phyloP scores from a whole-genome alignment of 1,140 invertebrate species.

The Heterodera carotae region DNA sequence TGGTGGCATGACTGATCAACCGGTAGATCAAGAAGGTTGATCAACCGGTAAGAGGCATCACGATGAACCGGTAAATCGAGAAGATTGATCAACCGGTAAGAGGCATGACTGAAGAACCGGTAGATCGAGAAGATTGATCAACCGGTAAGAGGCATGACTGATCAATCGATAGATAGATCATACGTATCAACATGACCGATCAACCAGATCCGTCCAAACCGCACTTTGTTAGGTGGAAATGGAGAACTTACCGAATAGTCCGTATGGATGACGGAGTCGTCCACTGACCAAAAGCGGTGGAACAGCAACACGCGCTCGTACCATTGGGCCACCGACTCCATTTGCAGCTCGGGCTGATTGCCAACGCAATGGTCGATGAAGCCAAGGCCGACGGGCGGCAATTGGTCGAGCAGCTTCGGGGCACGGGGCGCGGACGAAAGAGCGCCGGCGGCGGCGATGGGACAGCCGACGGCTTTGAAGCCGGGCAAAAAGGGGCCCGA shows the following conservation, averaged over 20 bases:
- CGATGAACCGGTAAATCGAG: too few relatives aligned
- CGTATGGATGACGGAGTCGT: constrained; percentile 92
- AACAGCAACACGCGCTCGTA: constrained; percentile 90
- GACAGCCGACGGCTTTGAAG: constrained; percentile 69
- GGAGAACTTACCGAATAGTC: constrained; percentile 76
- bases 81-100: too few relatives aligned
- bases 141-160: too few relatives aligned
- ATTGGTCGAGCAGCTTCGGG: constrained; percentile 52
- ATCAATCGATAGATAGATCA: too few relatives aligned
- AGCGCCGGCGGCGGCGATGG: neutral
- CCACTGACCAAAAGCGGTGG: constrained; percentile 98
- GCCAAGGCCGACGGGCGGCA: constrained; percentile 76
- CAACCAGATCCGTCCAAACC: too few relatives aligned
- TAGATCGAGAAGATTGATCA: too few relatives aligned
- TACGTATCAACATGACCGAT: too few relatives aligned
- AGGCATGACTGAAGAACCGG: too few relatives aligned
- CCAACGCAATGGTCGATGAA: constrained; percentile 97
- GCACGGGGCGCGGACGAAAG: constrained; percentile 1
- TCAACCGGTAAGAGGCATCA: too few relatives aligned
- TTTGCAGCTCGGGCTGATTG: constrained; percentile 87
- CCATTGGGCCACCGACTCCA: constrained; percentile 87
- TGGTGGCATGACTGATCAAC: too few relatives aligned
- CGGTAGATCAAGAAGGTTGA: too few relatives aligned
- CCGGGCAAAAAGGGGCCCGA: constrained; percentile 86
- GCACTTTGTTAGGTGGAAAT: too few relatives aligned